phyloP scores from a whole-genome alignment of 2,888 invertebrate species.

The Phasia obesa region DNA sequence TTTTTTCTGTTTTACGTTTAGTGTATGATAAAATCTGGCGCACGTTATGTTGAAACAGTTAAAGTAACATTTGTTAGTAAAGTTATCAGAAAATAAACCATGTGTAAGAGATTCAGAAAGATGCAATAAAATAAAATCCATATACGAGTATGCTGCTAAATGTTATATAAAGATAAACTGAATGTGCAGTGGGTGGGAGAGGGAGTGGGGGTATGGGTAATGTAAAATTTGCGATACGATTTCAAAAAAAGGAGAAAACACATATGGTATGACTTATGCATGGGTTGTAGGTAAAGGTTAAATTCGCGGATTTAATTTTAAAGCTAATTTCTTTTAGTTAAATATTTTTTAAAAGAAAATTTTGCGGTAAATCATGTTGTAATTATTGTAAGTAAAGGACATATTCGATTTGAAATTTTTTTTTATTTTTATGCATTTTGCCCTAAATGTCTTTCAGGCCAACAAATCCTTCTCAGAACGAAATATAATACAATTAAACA shows the following conservation, averaged over 20 bases:
- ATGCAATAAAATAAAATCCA: constrained; percentile 60
- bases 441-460: no score
- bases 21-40: constrained; percentile 62
- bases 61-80: constrained; percentile 69
- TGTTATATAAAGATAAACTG: constrained; percentile 56
- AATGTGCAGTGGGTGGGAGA: background rate
- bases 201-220: no score
- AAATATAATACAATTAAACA: no score
- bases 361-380: no score
- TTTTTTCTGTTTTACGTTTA: constrained; percentile 10
- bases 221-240: background rate
- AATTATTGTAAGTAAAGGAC: no score
- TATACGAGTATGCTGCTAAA: constrained; percentile 59
- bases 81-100: constrained; percentile 68
- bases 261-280: constrained; percentile 15
- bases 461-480: no score
- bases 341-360: background rate
- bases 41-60: constrained; percentile 67
- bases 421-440: no score
- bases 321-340: background rate
- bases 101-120: constrained; percentile 61
- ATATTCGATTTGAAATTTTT: no score
- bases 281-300: background rate
- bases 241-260: background rate
- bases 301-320: background rate